Evolutionary conservation across 2,888 invertebrate species (phyloP), one percentile per base, ranked within the genome.

Genomic region (Trichogramma dendrolimi): DNA sequence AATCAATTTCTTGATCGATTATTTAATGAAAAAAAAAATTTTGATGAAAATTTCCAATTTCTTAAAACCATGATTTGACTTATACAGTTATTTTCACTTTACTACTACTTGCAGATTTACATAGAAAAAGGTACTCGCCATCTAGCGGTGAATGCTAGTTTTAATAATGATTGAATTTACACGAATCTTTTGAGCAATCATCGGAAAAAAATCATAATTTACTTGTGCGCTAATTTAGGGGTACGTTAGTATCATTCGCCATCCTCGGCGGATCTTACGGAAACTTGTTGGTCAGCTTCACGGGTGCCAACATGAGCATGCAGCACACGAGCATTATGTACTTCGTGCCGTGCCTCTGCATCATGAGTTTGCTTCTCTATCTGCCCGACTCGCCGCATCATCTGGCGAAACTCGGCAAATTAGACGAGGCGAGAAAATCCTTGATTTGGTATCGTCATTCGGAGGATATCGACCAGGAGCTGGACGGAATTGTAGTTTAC

Each of bases 351-450:
- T 71, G 67, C 42, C 4, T 73, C 1, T 4, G 67, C 4, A 73
- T 71, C 56, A 57, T 78, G 8, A 42, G 50, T 1, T 46, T 70
- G 1, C 73, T 77, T 52, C 64, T 68, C 8, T 61, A 71, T 0
- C 63, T 77, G 5, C 78, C 78, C 0, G 73, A 74, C 7, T 73
- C 78, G 6, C 76, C 78, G 0, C 69, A 78, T 52, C 68, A 74
- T 7, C 11, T 60, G 5, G 54, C 62, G 4, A 62, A 65, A 42
- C 4, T 55, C 2, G 60, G 55, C n/a, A 43, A 62, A 3, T 50
- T 55, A 4, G 60, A 62, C 5, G 44, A 42, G 7, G 65, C 65
- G 0, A 57, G 44, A 14, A 41, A 52, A n/a, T 65, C 65, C 6
- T 56, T 65, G 1, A 6, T 14, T 4, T 65, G 62, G 62, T 65